Conservation (phyloP, 2,113 vertebrate species). For the Connochaetes taurinus region DNA sequence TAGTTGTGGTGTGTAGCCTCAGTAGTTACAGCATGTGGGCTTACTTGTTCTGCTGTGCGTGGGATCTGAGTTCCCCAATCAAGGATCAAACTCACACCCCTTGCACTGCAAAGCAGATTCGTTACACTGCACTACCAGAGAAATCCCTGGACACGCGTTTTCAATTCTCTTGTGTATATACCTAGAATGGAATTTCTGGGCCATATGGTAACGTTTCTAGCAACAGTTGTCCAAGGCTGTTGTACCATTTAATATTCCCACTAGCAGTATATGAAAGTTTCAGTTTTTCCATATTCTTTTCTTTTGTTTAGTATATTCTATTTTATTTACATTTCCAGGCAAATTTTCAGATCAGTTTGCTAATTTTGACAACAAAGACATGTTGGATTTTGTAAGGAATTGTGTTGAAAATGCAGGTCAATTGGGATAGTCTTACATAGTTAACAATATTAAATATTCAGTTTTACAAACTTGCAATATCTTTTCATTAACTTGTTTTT, state of each 20-base stretch:
- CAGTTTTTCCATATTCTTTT: neutral
- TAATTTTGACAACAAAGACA: neutral
- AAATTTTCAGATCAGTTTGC: neutral
- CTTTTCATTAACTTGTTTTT: neutral
- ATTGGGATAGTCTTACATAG: neutral
- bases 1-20: neutral
- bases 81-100: neutral
- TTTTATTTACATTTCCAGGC: neutral
- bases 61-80: neutral
- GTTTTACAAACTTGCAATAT: neutral
- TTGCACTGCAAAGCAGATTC: neutral
- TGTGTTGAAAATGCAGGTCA: neutral
- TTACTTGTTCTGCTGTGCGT: neutral
- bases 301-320: neutral
- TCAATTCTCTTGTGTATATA: neutral
- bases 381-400: neutral
- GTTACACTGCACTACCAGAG: neutral
- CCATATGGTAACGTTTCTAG: neutral
- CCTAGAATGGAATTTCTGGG: neutral
- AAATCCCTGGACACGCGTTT: neutral
- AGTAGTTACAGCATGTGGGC: rapidly evolving
- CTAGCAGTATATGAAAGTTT: neutral
- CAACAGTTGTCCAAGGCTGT: neutral
- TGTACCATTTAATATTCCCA: neutral
- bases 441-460: neutral